Base-by-base conservation (phyloP, 2,113 vertebrate genomes). In the Lophius piscatorius region DNA sequence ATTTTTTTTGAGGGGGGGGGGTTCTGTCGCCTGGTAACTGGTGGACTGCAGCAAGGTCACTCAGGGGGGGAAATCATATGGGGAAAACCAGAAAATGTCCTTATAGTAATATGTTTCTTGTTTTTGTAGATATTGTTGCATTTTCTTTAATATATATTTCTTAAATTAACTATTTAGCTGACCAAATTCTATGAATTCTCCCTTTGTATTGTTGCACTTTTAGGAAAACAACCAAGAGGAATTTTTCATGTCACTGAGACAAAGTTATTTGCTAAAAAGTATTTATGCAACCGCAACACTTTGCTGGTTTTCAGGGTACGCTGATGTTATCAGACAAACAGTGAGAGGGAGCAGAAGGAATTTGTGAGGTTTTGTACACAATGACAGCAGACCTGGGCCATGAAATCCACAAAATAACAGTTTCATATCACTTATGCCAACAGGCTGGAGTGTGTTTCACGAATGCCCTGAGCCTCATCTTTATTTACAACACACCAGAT, bases 261-360 rank as follows among this genome's bases (percentile, higher is more conserved):
- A 10, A 24, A 59, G 48, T 45, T 33, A 22, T 42, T 33, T 70
- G 20, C 20, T 29, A 5, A 62, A 41, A 39, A 1, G 1, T 16
- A 0, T 34, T 69, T 62, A 69, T 18, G 56, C 50, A 60, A 71
- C 40, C 49, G 35, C 31, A 41, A 34, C 23, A 51, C 44, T 33
- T 63, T 46, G 4, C 20, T 51, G 18, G 38, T 21, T 45, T 36
- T 55, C 16, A 34, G 61, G 58, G 77, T 74, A 54, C 14, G 10
- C 33, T 69, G 76, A 77, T 71, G 28, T 26, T 67, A 61, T 74
- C 57, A 57, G 54, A 23, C 22, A 42, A 61, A 70, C 24, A 28
- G 22, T n/a, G 24, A 38, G 31, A 33, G 11, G 6, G 12, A 33
- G 40, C 5, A 5, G n/a, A 31, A 31, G 9, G 8, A 8, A 9